Conservation (phyloP, 2,797 vertebrate genomes). For the Aselliscus stoliczkanus region DNA sequence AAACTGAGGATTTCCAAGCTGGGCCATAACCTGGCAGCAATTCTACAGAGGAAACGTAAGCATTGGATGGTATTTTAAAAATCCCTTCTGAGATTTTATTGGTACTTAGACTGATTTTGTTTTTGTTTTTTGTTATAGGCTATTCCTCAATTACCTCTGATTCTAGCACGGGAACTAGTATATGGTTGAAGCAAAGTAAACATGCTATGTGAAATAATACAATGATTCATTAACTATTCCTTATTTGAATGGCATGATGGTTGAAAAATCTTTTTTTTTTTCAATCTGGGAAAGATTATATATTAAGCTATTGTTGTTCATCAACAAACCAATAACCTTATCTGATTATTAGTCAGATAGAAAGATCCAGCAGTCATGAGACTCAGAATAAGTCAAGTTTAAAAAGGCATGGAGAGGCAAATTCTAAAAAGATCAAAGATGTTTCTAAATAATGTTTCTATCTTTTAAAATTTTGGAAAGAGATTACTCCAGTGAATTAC, state of each 20-base stretch:
- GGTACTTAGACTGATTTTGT: not conserved
- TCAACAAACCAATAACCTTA: not conserved
- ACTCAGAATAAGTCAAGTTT: not conserved
- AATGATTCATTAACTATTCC: not conserved
- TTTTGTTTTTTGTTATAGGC: not conserved
- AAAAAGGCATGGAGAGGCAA: not conserved
- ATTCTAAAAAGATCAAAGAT: not conserved
- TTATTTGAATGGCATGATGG: not conserved
- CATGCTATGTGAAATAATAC: not conserved
- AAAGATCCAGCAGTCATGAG: not conserved
- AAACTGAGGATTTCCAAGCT: not conserved
- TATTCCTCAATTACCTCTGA: not conserved
- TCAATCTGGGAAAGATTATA: not conserved
- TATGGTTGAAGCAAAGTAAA: not conserved
- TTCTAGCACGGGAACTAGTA: not conserved
- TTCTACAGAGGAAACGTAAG: not conserved
- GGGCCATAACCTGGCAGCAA: not conserved
- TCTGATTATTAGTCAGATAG: not conserved
- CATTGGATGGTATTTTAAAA: not conserved
- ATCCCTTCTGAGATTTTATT: not conserved
- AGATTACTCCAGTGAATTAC: not conserved
- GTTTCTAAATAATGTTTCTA: not conserved
- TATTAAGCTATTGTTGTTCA: not conserved
- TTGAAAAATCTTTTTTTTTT: not conserved
- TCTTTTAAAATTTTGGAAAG: not conserved